These are phyloP conservation scores for Platyscapa corneri DNA, from an alignment of 1,140 invertebrate genomes.

Conservation along the genomic window DNA sequence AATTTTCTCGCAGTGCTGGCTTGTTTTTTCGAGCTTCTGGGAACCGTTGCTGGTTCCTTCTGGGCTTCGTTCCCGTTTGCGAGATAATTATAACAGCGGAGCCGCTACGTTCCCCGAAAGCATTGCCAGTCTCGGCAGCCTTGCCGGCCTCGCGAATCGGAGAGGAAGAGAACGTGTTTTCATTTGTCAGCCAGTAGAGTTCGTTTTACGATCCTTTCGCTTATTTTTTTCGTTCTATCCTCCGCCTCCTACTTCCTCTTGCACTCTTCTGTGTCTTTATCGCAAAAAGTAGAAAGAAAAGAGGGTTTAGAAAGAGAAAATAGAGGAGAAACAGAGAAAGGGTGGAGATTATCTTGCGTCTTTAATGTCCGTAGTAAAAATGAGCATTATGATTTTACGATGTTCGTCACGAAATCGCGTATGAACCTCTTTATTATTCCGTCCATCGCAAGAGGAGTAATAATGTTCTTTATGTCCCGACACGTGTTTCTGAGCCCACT, in stretches of 20 bases:
- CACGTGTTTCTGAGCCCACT: constrained; percentile 38
- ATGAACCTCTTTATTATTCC: constrained; percentile 50
- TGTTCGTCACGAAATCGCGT: constrained; percentile 45
- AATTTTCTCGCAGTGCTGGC: neutral
- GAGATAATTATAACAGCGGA: neutral
- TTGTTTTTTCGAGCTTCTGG: neutral
- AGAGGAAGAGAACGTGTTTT: neutral
- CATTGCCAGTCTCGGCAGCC: neutral
- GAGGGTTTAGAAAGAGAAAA: neutral
- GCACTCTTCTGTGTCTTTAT: neutral
- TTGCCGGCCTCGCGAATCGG: too few species aligned
- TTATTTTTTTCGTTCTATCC: neutral
- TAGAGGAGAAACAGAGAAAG: constrained; percentile 13
- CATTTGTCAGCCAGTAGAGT: neutral
- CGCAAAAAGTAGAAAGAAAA: neutral
- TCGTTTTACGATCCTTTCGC: neutral
- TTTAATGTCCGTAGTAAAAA: constrained; percentile 37
- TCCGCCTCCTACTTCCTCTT: neutral
- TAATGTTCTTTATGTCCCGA: constrained; percentile 48
- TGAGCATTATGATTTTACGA: constrained; percentile 51
- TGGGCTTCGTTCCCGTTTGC: neutral
- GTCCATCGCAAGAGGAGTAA: constrained; percentile 28
- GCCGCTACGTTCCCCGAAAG: too few species aligned
- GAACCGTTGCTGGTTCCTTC: neutral
- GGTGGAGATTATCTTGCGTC: constrained; percentile 27